These are phyloP conservation scores for Thereva nobilitata DNA, from an alignment of 2,888 invertebrate species.

Conservation along the genomic window DNA sequence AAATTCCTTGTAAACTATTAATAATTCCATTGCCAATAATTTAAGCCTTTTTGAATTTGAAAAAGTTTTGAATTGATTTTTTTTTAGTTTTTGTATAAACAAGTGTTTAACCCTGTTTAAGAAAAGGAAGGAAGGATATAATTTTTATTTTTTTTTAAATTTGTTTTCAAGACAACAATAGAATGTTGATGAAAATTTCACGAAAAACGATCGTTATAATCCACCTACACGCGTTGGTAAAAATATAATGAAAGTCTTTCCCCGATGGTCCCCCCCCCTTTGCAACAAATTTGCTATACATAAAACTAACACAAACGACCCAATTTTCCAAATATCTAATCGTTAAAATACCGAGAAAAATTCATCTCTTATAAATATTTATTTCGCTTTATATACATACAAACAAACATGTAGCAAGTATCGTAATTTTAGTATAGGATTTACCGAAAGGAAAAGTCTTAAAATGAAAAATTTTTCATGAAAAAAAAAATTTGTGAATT, in stretches of 20 bases:
- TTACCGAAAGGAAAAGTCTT: constrained; percentile 22
- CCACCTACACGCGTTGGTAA: constrained; percentile 28
- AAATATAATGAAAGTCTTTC: constrained; percentile 13
- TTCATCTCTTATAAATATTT: constrained; percentile 6
- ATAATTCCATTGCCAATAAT: too few relatives aligned
- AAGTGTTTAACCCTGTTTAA: too few relatives aligned
- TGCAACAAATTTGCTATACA: constrained; percentile 19
- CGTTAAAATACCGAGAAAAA: too few relatives aligned
- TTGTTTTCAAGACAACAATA: constrained; percentile 15
- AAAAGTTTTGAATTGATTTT: too few relatives aligned
- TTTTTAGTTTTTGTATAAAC: too few relatives aligned
- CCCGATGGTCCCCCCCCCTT: neutral
- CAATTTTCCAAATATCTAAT: too few relatives aligned
- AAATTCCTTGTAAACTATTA: too few relatives aligned
- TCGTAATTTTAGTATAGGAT: constrained; percentile 26
- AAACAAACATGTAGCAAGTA: neutral
- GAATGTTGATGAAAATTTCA: constrained; percentile 6
- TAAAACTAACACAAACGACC: neutral
- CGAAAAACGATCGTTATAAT: constrained; percentile 11
- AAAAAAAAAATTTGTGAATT: too few relatives aligned
- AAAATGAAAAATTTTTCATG: constrained; percentile 15
- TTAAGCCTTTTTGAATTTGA: too few relatives aligned
- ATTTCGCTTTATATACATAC: too few relatives aligned
- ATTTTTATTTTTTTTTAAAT: neutral
- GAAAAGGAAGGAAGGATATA: neutral